A percentile compares a stretch with the other conserved stretches of the same genome.
Evolutionary conservation across 2,113 vertebrate genomes (phyloP).

Genomic region (Fregetta grallaria): DNA sequence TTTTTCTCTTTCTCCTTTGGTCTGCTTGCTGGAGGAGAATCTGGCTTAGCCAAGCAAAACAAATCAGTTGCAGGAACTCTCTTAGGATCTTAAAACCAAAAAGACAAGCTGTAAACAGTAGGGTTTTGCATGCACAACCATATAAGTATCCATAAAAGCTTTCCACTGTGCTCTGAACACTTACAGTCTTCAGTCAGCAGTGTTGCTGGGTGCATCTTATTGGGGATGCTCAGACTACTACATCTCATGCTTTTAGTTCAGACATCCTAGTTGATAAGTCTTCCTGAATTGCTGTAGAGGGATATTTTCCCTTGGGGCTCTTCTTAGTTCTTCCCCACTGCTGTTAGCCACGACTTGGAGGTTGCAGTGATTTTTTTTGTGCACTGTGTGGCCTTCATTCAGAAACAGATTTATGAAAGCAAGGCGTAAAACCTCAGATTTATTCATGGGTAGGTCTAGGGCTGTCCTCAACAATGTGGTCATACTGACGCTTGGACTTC

Average conservation of each 20-base stretch:
- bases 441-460: neutral
- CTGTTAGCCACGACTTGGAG: neutral
- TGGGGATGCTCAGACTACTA: neutral
- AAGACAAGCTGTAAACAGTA: neutral
- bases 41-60: neutral
- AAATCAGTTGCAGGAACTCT: neutral
- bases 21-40: neutral
- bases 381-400: neutral
- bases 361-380: neutral
- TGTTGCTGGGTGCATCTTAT: neutral
- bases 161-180: neutral
- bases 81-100: neutral
- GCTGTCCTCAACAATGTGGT: neutral
- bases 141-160: neutral
- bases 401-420: neutral
- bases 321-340: neutral
- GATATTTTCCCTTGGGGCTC: neutral
- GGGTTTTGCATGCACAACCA: neutral
- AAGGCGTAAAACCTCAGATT: neutral
- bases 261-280: neutral
- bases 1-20: neutral
- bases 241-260: neutral
- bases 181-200: neutral
- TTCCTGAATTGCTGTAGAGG: neutral
- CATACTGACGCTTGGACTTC: neutral